A percentile compares a stretch with the other conserved stretches of the same genome.
These are phyloP conservation scores for Drosophila koepferae DNA, from an alignment of 2,888 invertebrate genomes.

Conservation along the genomic window DNA sequence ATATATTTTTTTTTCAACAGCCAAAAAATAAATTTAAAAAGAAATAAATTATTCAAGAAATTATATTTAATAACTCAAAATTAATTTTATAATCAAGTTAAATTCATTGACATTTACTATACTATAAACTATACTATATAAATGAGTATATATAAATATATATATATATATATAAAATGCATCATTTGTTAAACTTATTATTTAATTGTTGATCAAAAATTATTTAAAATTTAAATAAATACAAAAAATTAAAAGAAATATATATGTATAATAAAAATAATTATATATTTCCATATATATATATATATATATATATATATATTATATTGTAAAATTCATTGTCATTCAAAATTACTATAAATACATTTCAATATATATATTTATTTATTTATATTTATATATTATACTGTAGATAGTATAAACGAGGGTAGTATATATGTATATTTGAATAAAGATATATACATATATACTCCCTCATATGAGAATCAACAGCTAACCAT, in stretches of 20 bases:
- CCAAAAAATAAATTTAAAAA: background rate
- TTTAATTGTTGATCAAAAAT: too few species aligned
- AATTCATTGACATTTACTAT: background rate
- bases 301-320: too few species aligned
- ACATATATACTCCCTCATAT: conserved; percentile 8
- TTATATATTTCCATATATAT: too few species aligned
- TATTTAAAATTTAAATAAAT: background rate
- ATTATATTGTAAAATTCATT: background rate
- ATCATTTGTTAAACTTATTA: too few species aligned
- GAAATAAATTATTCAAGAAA: background rate
- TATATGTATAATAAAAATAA: too few species aligned
- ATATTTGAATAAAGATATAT: background rate
- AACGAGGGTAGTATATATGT: background rate
- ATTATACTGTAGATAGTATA: background rate
- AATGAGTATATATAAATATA: too few species aligned
- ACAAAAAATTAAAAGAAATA: background rate
- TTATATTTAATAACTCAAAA: background rate
- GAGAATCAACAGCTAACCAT: conserved; percentile 65
- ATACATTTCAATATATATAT: background rate
- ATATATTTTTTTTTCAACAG: too few species aligned
- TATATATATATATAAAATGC: too few species aligned
- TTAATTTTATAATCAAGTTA: background rate
- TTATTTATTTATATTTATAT: background rate
- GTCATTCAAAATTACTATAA: background rate
- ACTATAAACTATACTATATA: too few species aligned